Evolutionary conservation across 2,113 vertebrate genomes (phyloP), one percentile per base, ranked within the genome.

Genomic region (Eulacestoma nigropectus): DNA sequence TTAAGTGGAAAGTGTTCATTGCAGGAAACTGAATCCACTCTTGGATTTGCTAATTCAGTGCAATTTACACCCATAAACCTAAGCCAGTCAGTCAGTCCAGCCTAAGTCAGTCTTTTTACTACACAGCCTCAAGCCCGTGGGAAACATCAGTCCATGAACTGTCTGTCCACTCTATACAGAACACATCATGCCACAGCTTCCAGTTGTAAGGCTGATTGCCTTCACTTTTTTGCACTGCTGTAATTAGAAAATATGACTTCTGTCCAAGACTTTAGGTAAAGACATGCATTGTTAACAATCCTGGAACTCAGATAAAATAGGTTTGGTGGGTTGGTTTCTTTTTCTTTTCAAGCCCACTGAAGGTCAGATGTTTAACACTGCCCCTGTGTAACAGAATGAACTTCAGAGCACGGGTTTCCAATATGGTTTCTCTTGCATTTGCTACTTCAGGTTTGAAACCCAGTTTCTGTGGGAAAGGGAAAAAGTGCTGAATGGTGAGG

Each of bases 111-210:
- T 41, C 19, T 19, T 65, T 32, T 72, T 59, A 30, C 21, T 60
- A 7, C 17, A 23, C 13, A 37, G 11, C 26, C 26, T 83, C 23
- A 65, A 81, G 46, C 16, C 26, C 13, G 10, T 55, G 64, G 67
- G 49, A 50, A 74, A 30, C 7, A 75, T 39, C 35, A 72, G 59
- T 26, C 83, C 21, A 7, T 30, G 13, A 80, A 5, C 39, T 50
- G 13, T n/a, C 44, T 56, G 37, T 30, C 41, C 16, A 12, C 41
- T 33, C 14, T 37, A 2, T 14, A 33, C 3, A 41, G 67, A 69
- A 11, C 16, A 1, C 3, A 3, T 10, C n/a, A 7, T 14, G 12
- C 64, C 0, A 0, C 32, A 55, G 23, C 20, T 78, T 95, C 46
- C 42, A 32, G 15, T 17, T 44, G 9, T 26, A 47, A 60, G 3